These are phyloP conservation scores for Gallinago media DNA, from an alignment of 2,113 vertebrate species.

Conservation along the genomic window DNA sequence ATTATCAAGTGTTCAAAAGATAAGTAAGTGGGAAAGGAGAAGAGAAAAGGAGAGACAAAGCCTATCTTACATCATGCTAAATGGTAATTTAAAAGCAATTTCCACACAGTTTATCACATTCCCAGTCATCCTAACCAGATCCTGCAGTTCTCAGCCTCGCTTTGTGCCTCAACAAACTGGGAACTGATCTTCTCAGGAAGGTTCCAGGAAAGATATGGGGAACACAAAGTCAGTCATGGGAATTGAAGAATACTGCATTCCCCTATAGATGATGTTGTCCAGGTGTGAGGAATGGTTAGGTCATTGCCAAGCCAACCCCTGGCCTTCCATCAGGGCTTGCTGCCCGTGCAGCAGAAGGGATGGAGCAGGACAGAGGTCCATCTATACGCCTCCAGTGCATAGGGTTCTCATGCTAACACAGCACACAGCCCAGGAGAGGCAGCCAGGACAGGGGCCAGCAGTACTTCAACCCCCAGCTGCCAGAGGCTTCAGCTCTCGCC, in stretches of 20 bases:
- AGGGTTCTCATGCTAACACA: accelerated
- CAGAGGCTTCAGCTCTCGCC: neutral
- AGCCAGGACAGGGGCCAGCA: neutral
- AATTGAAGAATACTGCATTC: neutral
- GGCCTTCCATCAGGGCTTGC: neutral
- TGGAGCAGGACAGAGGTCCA: neutral
- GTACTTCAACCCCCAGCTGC: neutral
- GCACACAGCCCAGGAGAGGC: neutral
- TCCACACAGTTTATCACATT: neutral
- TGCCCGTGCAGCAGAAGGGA: neutral
- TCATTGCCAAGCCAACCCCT: neutral
- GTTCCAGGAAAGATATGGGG: accelerated
- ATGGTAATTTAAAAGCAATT: conserved; percentile 17
- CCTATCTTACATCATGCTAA: neutral
- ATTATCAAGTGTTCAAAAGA: conserved; percentile 8
- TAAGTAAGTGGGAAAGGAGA: neutral
- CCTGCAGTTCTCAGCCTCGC: neutral
- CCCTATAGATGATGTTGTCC: neutral
- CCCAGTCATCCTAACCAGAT: neutral
- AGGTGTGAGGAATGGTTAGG: neutral
- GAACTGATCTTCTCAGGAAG: neutral
- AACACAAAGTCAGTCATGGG: neutral
- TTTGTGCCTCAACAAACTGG: neutral
- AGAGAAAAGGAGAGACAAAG: neutral
- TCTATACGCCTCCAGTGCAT: accelerated